Evolutionary conservation across 2,113 vertebrate genomes (phyloP), one percentile per base, ranked within the genome.

Genomic region (Microcebus jonahi): DNA sequence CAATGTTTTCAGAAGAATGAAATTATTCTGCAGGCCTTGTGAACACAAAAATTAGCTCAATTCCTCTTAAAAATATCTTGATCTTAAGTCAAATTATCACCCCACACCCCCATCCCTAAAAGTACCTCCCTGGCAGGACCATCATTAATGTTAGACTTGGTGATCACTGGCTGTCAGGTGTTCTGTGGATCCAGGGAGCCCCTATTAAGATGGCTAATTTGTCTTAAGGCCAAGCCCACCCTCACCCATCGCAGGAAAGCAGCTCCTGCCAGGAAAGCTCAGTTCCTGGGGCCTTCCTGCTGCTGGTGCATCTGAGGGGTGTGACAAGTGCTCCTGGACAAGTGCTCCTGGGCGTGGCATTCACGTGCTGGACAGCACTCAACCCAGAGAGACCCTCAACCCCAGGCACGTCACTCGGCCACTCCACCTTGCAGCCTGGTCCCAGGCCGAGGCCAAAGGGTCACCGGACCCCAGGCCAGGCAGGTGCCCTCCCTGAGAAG

Each of bases 271-370:
- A 42, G 61, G 81, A 67, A n/a, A 8, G 36, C 31, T 36, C 25
- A 50, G 18, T 27, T 67, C 45, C 11, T 20, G 29, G 65, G 29
- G 4, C 65, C 73, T 45, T 63, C 6, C 15, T 68, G 6, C 39
- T 8, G 1, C 59, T 4, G 45, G 27, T 10, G 48, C 12, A 27
- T 50, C 68, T 36, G 15, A 48, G 36, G 45, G 55, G 13, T 57
- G 8, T 0, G n/a, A 23, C n/a, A 3, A 21, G 20, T 4, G 12
- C 7, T 50, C 53, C 42, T 5, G 34, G 65, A 23, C n/a, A 3
- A 21, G 20, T 4, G 12, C 7, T 50, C 53, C 42, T 5, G 34
- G 65, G 20, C 3, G 2, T 6, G 2, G 9, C 15, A 3, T 0
- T 29, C 42, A 42, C 27, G n/a, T 9, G 14, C 8, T 12, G 45